A percentile compares a stretch with the other conserved stretches of the same genome.
These are phyloP conservation scores for Vanacampus margaritifer DNA, from an alignment of 2,113 vertebrate genomes.

Conservation along the genomic window DNA sequence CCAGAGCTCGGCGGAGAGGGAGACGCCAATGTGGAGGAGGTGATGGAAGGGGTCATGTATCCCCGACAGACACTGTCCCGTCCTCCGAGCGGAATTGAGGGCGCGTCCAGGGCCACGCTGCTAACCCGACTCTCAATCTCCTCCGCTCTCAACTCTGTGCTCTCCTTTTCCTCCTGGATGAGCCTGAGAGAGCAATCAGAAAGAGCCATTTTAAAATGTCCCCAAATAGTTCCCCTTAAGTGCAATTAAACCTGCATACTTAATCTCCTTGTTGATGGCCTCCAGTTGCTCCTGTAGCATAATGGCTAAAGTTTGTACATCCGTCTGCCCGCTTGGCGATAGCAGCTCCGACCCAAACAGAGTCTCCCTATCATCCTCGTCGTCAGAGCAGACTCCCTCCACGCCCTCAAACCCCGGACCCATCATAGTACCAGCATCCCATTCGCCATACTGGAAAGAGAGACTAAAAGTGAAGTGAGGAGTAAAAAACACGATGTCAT, in stretches of 20 bases:
- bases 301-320: slow-evolving; percentile 89
- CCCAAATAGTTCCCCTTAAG: neutral
- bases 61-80: slow-evolving; percentile 73
- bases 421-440: slow-evolving; percentile 77
- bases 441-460: slow-evolving; percentile 76
- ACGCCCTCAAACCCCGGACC: slow-evolving; percentile 79
- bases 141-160: slow-evolving; percentile 85
- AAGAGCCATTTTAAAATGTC: neutral
- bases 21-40: slow-evolving; percentile 86
- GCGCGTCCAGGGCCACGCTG: slow-evolving; percentile 80
- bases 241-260: slow-evolving; percentile 67
- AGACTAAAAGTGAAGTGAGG: slow-evolving; percentile 1
- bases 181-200: slow-evolving; percentile 63
- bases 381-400: slow-evolving; percentile 80
- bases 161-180: slow-evolving; percentile 93
- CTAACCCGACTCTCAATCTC: slow-evolving; percentile 89
- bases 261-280: slow-evolving; percentile 93
- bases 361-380: slow-evolving; percentile 84
- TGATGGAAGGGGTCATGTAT: slow-evolving; percentile 85
- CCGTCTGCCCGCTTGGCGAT: slow-evolving; percentile 88
- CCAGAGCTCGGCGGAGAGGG: slow-evolving; percentile 89
- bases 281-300: slow-evolving; percentile 93
- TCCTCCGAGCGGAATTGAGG: slow-evolving; percentile 73
- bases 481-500: neutral
- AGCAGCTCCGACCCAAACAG: slow-evolving; percentile 85